A percentile compares a stretch with the other conserved stretches of the same genome.
Evolutionary conservation across 2,888 invertebrate genomes (phyloP).

Genomic region (Omphaloscelis lunosa): DNA sequence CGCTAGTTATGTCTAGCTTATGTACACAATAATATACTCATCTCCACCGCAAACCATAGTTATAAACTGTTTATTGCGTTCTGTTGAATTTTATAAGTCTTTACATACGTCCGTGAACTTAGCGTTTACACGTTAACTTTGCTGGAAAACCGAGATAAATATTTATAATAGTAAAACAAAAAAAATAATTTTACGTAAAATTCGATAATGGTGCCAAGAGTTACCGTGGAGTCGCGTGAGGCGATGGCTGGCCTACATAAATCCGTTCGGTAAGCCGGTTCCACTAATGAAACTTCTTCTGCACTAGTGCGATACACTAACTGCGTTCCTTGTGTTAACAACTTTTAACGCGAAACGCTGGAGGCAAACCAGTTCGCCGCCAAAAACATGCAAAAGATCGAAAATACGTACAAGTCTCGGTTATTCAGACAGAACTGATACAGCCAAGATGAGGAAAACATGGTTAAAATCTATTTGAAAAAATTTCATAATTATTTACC

Average conservation of each 20-base stretch:
- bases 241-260: constrained; percentile 78
- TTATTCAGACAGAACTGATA: constrained; percentile 23
- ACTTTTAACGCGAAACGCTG: constrained; percentile 45
- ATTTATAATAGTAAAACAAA: constrained; percentile 48
- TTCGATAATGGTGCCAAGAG: constrained; percentile 66
- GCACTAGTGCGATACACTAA: constrained; percentile 68
- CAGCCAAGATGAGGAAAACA: constrained; percentile 49
- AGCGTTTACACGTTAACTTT: constrained; percentile 43
- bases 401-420: constrained; percentile 20
- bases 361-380: constrained; percentile 60
- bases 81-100: constrained; percentile 48
- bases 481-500: constrained; percentile 33
- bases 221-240: constrained; percentile 76
- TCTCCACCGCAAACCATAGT: constrained; percentile 10
- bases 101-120: constrained; percentile 42
- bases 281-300: constrained; percentile 75
- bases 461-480: constrained; percentile 22
- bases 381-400: constrained; percentile 53
- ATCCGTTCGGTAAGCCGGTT: constrained; percentile 74
- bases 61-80: constrained; percentile 17
- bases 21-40: constrained; percentile 2
- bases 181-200: constrained; percentile 56
- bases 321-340: constrained; percentile 65
- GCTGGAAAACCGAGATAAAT: constrained; percentile 50
- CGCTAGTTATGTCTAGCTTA: background rate